A percentile compares a stretch with the other conserved stretches of the same genome.
Evolutionary conservation across 2,113 vertebrate genomes (phyloP).

Genomic region (Esox niger): DNA sequence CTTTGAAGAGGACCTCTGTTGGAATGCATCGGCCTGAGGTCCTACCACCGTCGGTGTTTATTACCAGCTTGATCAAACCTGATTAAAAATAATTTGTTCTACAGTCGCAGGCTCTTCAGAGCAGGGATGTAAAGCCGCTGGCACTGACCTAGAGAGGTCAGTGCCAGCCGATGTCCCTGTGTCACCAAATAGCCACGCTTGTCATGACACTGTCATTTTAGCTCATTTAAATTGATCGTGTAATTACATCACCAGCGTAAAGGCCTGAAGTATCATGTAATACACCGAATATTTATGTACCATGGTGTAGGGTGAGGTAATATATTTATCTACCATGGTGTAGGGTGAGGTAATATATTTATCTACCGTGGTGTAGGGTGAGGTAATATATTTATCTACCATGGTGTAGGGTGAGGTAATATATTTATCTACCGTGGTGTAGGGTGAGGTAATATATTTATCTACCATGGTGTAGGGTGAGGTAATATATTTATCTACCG

Average conservation of each 20-base stretch:
- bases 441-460: too few species aligned
- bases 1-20: background rate
- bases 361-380: too few species aligned
- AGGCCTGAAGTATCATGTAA: background rate
- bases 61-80: conserved; percentile 4
- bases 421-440: too few species aligned
- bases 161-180: too few species aligned
- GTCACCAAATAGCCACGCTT: background rate
- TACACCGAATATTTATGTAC: background rate
- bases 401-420: too few species aligned
- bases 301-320: too few species aligned
- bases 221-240: too few species aligned
- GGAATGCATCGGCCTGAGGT: background rate
- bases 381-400: too few species aligned
- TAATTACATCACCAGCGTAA: background rate
- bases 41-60: background rate
- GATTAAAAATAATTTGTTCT: background rate
- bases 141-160: background rate
- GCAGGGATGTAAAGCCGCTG: background rate
- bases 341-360: too few species aligned
- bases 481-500: too few species aligned
- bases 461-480: too few species aligned
- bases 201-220: background rate
- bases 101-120: background rate
- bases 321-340: too few species aligned